A percentile compares a stretch with the other conserved stretches of the same genome.
These are phyloP conservation scores for Spinibarbus caldwelli DNA, from an alignment of 2,797 vertebrate species.

Conservation along the genomic window DNA sequence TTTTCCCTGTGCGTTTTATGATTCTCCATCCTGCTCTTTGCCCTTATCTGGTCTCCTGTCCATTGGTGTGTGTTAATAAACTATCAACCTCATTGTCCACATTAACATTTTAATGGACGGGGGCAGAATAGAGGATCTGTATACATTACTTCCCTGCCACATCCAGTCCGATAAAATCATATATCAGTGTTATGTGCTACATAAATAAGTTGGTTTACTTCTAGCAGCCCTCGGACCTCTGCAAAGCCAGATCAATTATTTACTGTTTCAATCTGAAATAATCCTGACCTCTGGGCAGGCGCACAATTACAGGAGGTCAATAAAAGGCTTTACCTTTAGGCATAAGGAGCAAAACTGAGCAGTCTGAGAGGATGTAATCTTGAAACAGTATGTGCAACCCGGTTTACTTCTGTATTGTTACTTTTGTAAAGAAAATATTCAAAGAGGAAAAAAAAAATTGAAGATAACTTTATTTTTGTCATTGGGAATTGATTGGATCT, in stretches of 20 bases:
- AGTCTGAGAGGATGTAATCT: background rate
- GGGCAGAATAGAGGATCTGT: conserved; percentile 1
- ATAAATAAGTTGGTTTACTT: conserved; percentile 52
- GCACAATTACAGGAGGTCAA: conserved; percentile 47
- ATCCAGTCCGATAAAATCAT: conserved; percentile 42
- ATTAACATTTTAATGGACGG: conserved; percentile 44
- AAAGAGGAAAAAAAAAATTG: background rate
- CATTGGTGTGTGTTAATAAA: conserved; percentile 30
- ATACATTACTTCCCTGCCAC: conserved; percentile 10
- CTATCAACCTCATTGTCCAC: conserved; percentile 42
- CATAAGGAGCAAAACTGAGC: background rate
- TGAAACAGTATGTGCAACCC: too few species aligned
- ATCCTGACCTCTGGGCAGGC: conserved; percentile 53
- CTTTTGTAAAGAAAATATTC: background rate
- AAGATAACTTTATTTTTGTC: background rate
- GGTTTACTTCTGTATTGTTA: too few species aligned
- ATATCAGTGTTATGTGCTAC: conserved; percentile 43
- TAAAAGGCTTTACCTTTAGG: conserved; percentile 45
- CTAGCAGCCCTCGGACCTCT: conserved; percentile 16
- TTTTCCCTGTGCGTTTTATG: background rate
- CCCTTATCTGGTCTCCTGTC: conserved; percentile 11
- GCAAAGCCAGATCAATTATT: conserved; percentile 60
- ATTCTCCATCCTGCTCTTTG: conserved; percentile 4
- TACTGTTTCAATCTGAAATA: conserved; percentile 57
- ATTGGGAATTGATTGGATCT: background rate